phyloP scores from a whole-genome alignment of 1,140 invertebrate genomes.

The Drosophila repletoides region DNA sequence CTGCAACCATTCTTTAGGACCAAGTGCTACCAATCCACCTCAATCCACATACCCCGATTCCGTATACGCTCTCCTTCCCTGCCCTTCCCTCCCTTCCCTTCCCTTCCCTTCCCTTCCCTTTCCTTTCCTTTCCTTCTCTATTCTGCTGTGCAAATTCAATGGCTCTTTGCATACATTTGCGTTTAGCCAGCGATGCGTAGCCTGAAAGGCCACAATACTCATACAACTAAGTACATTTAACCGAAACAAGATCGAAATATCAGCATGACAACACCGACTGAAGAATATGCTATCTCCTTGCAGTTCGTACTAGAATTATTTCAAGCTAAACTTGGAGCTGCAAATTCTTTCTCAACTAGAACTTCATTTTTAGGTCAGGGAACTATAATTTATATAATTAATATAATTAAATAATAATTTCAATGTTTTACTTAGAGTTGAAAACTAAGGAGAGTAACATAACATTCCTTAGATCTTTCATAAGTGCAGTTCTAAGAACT shows the following conservation, averaged over 20 bases:
- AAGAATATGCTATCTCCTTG: background rate
- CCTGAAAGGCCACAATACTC: constrained; percentile 57
- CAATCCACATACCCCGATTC: constrained; percentile 23
- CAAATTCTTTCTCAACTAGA: no score
- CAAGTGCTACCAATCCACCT: constrained; percentile 35
- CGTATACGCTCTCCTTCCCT: no score
- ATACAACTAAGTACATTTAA: constrained; percentile 54
- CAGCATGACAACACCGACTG: background rate
- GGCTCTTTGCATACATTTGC: constrained; percentile 79
- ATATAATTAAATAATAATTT: no score
- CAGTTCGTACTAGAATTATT: no score
- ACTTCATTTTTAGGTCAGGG: no score
- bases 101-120: background rate
- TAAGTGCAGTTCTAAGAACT: no score
- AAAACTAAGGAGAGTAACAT: no score
- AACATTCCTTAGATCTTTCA: no score
- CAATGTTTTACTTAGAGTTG: no score
- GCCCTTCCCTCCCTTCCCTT: background rate
- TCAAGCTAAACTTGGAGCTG: no score
- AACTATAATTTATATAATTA: no score
- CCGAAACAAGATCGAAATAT: constrained; percentile 33
- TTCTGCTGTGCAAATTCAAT: constrained; percentile 78
- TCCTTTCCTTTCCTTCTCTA: background rate
- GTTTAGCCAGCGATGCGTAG: constrained; percentile 78
- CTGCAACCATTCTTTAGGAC: constrained; percentile 71